Base-by-base conservation (phyloP, 2,888 invertebrate genomes). In the Strigamia maritima region DNA sequence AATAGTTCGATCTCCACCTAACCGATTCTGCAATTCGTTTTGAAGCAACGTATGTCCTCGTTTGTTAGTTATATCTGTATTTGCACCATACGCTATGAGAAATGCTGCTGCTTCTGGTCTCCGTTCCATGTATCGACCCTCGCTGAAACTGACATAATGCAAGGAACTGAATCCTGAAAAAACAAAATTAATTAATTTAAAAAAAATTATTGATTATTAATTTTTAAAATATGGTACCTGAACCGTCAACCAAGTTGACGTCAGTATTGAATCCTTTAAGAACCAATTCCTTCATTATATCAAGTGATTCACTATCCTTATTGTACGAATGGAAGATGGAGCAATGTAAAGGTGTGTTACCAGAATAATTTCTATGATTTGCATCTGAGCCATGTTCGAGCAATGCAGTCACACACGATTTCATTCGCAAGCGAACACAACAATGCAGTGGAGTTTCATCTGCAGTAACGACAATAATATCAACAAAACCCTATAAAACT, bases 381-480 rank as follows among this genome's bases (percentile, higher is more conserved):
- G 84, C 84, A 81, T 85, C 85, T 0, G 85, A 85, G 3, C 85
- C 85, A 40, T 82, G 83, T 6, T 81, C 78, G 35, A 85, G 81
- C 35, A 85, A 80, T 31, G 83, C 83, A 31, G 76, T 75, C 2
- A 85, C 83, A 81, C 84, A 84, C 24, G 83, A 82, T 24, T 82
- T 80, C 83, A 85, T 82, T 26, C 83, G 83, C 76, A 84, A 82
- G n/a, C 82, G 82, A 6, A 85, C 84, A 82, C 85, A 84, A 79
- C 84, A 84, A 81, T 85, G 85, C 12, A 85, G 82, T 1, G 85
- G 84, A 0, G 85, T 85, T 40, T 85, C 84, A 54, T 83, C 84
- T 85, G 24, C 40, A 40, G 19, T 35, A n/a, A n/a, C n/a, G n/a
- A 3, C 12, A 75, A 75, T n/a, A n/a, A 28, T 31, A 19, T 10